Evolutionary conservation across 1,140 invertebrate species (phyloP).

Genomic region (Drosophila guanche): DNA sequence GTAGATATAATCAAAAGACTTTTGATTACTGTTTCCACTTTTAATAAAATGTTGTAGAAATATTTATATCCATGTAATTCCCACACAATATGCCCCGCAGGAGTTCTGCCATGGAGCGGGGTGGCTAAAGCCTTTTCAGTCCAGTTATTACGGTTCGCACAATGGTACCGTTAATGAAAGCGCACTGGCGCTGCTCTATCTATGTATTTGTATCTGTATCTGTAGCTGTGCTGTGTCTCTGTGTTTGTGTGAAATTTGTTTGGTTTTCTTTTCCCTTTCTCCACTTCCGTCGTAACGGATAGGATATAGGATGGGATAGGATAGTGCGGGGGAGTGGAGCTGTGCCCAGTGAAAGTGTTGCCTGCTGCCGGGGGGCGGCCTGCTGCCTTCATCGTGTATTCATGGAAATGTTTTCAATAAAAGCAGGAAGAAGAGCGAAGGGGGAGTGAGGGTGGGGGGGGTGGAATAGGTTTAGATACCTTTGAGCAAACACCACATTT

Average conservation of each 20-base stretch:
- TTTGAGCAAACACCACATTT: slow-evolving; percentile 20
- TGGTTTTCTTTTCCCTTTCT: slow-evolving; percentile 43
- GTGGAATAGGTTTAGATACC: slow-evolving; percentile 35
- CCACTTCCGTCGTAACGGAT: not conserved
- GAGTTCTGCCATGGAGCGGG: slow-evolving; percentile 12
- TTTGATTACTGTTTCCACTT: not conserved
- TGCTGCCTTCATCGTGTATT: slow-evolving; percentile 58
- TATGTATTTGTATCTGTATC: slow-evolving; percentile 5
- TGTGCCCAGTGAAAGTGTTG: slow-evolving; percentile 64
- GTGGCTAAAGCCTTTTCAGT: slow-evolving; percentile 31
- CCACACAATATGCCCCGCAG: slow-evolving; percentile 36
- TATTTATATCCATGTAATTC: slow-evolving; percentile 6
- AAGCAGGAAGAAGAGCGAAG: slow-evolving; percentile 41
- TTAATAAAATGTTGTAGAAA: slow-evolving; percentile 5
- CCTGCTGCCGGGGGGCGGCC: slow-evolving; percentile 18
- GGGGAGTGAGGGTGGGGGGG: not conserved
- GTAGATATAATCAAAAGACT: too few relatives aligned
- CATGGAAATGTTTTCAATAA: slow-evolving; percentile 66
- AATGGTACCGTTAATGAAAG: slow-evolving; percentile 66
- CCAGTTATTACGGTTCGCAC: slow-evolving; percentile 40
- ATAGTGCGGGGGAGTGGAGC: too few relatives aligned
- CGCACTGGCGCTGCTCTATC: slow-evolving; percentile 19
- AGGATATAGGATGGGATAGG: too few relatives aligned
- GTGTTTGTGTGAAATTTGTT: slow-evolving; percentile 28
- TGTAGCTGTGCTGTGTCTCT: slow-evolving; percentile 8